Base-by-base conservation (phyloP, 2,888 invertebrate species). In the Charanyca ferruginea region DNA sequence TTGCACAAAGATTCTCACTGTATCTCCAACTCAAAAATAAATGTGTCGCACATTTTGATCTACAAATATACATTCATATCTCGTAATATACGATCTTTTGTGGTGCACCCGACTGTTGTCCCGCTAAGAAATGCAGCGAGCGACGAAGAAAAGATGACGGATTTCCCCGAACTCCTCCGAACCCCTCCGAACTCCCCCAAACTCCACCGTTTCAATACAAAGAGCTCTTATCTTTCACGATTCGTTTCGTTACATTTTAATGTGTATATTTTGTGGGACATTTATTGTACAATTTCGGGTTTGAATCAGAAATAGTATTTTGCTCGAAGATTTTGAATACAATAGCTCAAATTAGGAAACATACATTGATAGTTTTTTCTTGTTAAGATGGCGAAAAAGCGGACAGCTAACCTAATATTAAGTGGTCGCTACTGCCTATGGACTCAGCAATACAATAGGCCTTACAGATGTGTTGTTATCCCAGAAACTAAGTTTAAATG, bases 161-260 rank as follows among this genome's bases (percentile, higher is more conserved):
- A 84, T 83, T 76, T 80, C 49, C 66, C 45, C 78, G 73, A 72
- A 59, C 25, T 25, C 13, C 6, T 22, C 54, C 78, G 73, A 72
- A 59, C 25, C 22, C 13, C 6, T 22, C 54, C 66, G 66, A 66
- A 53, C 32, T 74, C n/a, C 11, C 23, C 22, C 69, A 74, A 51
- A 78, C 53, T 66, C 59, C 59, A 11, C 35, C 71, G 73, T 71
- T 69, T 76, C 79, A 78, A 81, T 80, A 78, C 71, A 72, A 76
- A 74, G 73, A 64, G 62, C 68, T 66, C 79, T 86, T 88, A 89
- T 89, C 89, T 88, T 80, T 87, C 79, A 85, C 89, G 84, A 84
- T 86, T 88, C 89, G 87, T 88, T 89, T 88, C 87, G 87, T 88
- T 89, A 87, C 84, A 77, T 79, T 79, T 75, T 79, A 80, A 83